Evolutionary conservation across 2,113 vertebrate species (phyloP), one percentile per base, ranked within the genome.

Genomic region (Cromileptes altivelis): DNA sequence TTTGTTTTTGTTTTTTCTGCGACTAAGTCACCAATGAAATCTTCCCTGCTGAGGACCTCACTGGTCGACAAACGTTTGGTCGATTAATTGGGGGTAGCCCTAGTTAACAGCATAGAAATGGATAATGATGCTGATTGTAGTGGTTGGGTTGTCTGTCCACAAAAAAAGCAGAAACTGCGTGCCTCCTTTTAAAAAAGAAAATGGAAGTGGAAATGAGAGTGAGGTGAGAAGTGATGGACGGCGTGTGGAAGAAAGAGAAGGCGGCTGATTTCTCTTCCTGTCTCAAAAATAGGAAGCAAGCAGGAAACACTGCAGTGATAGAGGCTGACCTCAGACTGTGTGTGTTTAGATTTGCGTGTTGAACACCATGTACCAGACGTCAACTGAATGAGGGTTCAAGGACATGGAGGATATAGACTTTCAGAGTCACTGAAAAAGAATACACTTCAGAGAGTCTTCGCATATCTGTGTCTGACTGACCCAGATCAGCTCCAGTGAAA

Each of bases 291-390:
- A 76, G 77, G 86, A 85, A 84, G 75, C 86, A 85, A 87, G 87
- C 90, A 90, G 89, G 90, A 91, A 93, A 53, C 63, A 4, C 2
- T 11, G 75, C 81, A 50, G 62, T 3, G 85, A 79, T 57, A 78
- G 78, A 65, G 0, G 63, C 85, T 78, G 85, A 85, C 78, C 82
- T 80, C 82, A 73, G 85, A 67, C 82, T 47, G 27, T 13, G 53
- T n/a, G 37, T 78, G 70, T 74, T 57, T 63, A 30, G 37, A 15
- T 60, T 56, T 58, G 76, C 40, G 17, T 55, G 82, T 63, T 56
- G 55, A 42, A 70, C 70, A 15, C 58, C 17, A 1, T 68, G 77
- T 84, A 17, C 82, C 82, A 79, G 75, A 81, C 62, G 18, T 1
- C 21, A 27, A 53, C 65, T 50, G 55, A 75, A 9, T 14, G 30